Evolutionary conservation across 2,888 invertebrate genomes (phyloP).

Genomic region (Amiota mariae): DNA sequence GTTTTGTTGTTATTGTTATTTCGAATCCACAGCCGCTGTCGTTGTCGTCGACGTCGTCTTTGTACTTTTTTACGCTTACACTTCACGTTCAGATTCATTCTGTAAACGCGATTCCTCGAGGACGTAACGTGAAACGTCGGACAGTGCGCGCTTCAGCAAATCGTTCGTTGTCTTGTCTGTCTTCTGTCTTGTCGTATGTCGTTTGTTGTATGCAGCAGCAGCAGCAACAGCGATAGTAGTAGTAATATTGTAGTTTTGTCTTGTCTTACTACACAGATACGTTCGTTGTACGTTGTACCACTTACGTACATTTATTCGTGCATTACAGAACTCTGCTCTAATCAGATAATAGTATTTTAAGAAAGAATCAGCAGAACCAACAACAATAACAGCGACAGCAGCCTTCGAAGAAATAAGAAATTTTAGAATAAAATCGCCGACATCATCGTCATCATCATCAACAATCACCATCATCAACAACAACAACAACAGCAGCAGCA

Average conservation of each 20-base stretch:
- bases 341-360: conserved; percentile 16
- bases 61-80: conserved; percentile 71
- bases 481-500: not conserved
- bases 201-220: conserved; percentile 16
- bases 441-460: not conserved
- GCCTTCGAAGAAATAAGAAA: not conserved
- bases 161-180: conserved; percentile 27
- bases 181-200: conserved; percentile 2
- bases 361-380: not conserved
- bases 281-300: too few species aligned
- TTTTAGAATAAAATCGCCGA: not conserved
- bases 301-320: too few species aligned
- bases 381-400: not conserved
- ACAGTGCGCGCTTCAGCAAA: conserved; percentile 59
- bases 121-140: conserved; percentile 73
- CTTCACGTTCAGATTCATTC: conserved; percentile 74
- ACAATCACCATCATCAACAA: not conserved
- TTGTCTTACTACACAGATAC: too few species aligned
- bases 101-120: conserved; percentile 74
- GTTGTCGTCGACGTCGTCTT: conserved; percentile 40
- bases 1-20: too few species aligned
- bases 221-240: conserved; percentile 14
- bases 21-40: not conserved
- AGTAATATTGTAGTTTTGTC: not conserved
- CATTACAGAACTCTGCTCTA: not conserved